Conservation (phyloP, 1,140 invertebrate genomes). For the Parasteatoda tepidariorum region DNA sequence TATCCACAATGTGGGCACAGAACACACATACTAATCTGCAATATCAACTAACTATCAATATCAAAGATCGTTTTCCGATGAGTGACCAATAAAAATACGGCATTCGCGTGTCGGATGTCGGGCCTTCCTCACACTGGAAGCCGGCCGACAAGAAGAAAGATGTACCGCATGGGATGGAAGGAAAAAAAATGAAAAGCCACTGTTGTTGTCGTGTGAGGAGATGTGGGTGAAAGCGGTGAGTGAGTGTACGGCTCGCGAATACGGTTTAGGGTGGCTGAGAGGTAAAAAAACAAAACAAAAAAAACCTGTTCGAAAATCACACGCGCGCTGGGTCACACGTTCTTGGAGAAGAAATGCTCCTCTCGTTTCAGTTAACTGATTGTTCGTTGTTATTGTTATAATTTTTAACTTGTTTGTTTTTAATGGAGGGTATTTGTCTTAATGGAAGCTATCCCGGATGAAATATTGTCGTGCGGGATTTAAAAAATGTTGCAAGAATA, state of each 20-base stretch:
- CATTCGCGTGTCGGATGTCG: neutral
- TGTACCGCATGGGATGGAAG: neutral
- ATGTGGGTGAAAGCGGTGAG: constrained; percentile 7
- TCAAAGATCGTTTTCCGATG: no score
- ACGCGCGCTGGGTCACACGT: constrained; percentile 45
- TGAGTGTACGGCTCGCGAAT: constrained; percentile 5
- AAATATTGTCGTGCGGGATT: no score
- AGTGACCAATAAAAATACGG: neutral
- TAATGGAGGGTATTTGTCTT: neutral
- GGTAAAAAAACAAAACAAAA: neutral
- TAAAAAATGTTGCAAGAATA: no score
- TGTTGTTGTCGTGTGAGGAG: neutral
- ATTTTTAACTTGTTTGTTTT: constrained; percentile 24
- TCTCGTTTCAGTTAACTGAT: neutral
- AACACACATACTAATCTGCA: neutral
- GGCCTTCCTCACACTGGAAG: neutral
- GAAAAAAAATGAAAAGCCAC: neutral
- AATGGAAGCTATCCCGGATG: no score
- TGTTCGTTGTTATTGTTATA: neutral
- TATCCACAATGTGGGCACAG: neutral
- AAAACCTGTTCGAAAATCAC: constrained; percentile 52
- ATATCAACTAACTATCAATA: no score
- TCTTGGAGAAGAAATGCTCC: constrained; percentile 13
- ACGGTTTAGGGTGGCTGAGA: constrained; percentile 2
- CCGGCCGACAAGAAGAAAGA: neutral